Conservation (phyloP, 2,113 vertebrate species). For the Chinchilla lanigera region DNA sequence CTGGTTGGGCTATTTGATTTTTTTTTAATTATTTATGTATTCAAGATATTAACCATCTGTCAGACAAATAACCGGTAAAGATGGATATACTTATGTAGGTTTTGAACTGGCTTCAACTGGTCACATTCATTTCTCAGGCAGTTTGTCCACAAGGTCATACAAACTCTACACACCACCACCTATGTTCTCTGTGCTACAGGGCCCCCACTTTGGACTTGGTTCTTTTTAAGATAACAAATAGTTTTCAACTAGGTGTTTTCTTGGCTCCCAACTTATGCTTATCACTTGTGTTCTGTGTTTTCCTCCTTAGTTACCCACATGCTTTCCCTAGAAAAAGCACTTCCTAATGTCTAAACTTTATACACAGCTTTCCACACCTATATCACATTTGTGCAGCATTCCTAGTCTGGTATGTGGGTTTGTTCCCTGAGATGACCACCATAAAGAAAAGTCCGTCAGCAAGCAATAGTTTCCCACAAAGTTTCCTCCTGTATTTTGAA, state of each 20-base stretch:
- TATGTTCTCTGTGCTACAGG: background rate
- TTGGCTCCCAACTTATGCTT: background rate
- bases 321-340: background rate
- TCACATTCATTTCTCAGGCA: background rate
- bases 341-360: background rate
- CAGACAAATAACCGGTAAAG: background rate
- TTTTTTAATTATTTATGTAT: background rate
- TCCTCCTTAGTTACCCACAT: background rate
- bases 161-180: background rate
- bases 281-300: background rate
- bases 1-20: background rate
- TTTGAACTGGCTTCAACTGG: background rate
- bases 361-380: background rate
- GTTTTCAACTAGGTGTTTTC: background rate
- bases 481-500: background rate
- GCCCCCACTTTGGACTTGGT: background rate
- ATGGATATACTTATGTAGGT: background rate
- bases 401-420: background rate
- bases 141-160: background rate
- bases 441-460: background rate
- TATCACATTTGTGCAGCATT: background rate
- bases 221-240: background rate
- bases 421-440: background rate
- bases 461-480: background rate
- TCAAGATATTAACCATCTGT: background rate